A percentile compares a stretch with the other conserved stretches of the same genome.
Conservation (phyloP, 92 coral and sea anemone species). For the Scolanthus callimorphus region DNA sequence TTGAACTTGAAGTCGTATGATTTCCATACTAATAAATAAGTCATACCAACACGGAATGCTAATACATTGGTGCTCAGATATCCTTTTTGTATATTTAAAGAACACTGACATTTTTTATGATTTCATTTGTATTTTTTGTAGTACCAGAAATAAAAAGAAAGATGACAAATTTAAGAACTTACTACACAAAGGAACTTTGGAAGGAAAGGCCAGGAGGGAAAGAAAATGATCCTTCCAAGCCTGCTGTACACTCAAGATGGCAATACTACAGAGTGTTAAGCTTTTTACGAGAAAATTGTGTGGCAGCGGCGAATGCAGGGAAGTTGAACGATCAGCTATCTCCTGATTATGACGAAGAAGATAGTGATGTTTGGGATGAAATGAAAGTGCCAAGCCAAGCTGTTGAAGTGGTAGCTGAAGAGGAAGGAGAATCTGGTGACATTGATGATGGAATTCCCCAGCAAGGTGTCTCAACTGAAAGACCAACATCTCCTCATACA, state of each 20-base stretch:
- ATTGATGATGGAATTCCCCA: background rate
- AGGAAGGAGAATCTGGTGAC: background rate
- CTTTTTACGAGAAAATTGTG: conserved; percentile 24
- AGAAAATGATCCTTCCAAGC: conserved; percentile 22
- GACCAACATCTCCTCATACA: background rate
- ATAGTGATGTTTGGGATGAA: background rate
- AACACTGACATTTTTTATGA: no score
- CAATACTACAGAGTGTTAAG: conserved; percentile 23
- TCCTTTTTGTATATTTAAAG: no score
- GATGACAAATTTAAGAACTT: conserved; percentile 64
- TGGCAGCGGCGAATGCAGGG: conserved; percentile 8
- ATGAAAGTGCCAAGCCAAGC: background rate
- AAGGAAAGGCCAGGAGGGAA: conserved; percentile 37
- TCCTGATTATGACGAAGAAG: background rate
- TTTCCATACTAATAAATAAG: no score
- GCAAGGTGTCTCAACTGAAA: background rate
- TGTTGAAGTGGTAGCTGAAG: background rate
- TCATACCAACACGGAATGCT: no score
- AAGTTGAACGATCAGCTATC: background rate
- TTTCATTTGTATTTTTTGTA: conserved; percentile 10
- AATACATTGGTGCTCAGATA: no score
- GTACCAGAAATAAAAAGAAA: conserved; percentile 67
- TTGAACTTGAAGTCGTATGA: no score
- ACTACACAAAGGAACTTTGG: conserved; percentile 70
- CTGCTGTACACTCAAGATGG: conserved; percentile 40